A percentile compares a stretch with the other conserved stretches of the same genome.
Evolutionary conservation across 1,140 invertebrate genomes (phyloP).

Genomic region (Diorhabda sublineata): DNA sequence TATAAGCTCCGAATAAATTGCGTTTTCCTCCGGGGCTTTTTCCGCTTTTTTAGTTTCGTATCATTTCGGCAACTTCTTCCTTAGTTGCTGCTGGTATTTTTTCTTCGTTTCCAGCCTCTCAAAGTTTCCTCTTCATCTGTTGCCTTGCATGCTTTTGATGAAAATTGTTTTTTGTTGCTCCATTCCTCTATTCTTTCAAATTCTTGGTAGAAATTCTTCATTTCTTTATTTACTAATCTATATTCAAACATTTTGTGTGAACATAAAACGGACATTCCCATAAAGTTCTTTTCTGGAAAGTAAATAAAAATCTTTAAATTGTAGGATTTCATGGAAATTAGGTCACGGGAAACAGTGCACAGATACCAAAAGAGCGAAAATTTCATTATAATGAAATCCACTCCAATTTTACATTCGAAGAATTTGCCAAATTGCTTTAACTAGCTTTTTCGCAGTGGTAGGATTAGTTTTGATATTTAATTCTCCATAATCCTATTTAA

Average conservation of each 20-base stretch:
- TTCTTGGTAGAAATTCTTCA: no score
- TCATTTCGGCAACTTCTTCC: no score
- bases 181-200: no score
- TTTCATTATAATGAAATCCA: conserved; percentile 1
- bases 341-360: background rate
- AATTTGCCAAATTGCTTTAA: background rate
- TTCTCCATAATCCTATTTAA: background rate
- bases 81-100: no score
- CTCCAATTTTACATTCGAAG: background rate
- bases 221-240: no score
- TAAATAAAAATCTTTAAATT: background rate
- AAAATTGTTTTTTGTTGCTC: no score
- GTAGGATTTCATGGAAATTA: background rate
- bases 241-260: background rate
- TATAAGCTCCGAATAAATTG: no score
- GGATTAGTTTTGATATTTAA: background rate
- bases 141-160: no score
- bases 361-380: background rate
- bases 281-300: background rate
- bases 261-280: background rate
- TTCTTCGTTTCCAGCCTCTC: no score
- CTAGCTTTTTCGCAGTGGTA: background rate
- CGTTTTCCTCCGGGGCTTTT: no score
- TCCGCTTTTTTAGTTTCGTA: no score
- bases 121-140: no score